These are phyloP conservation scores for Ephydatia muelleri DNA, from an alignment of 37 sponge, comb jelly and placozoan species.

Conservation along the genomic window DNA sequence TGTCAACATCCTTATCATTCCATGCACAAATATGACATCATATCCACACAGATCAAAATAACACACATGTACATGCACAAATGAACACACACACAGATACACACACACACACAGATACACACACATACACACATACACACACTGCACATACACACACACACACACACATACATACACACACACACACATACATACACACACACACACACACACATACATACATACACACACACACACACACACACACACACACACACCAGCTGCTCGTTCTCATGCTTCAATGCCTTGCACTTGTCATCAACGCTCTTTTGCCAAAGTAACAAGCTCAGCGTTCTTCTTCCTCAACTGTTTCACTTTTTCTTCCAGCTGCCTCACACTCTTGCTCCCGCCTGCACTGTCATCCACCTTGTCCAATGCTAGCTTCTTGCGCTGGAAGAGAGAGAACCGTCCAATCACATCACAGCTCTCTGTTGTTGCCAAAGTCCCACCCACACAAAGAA, in stretches of 20 bases:
- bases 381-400: slow-evolving; percentile 23
- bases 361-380: slow-evolving; percentile 20
- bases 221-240: not conserved
- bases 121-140: not conserved
- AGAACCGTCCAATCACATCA: too few relatives aligned
- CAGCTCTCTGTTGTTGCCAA: too few relatives aligned
- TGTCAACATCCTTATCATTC: not conserved
- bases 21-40: not conserved
- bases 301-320: slow-evolving; percentile 58
- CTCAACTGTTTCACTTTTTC: slow-evolving; percentile 61
- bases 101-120: not conserved
- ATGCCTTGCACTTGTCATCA: slow-evolving; percentile 57
- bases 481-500: too few relatives aligned
- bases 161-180: not conserved
- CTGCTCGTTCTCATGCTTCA: slow-evolving; percentile 63
- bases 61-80: not conserved
- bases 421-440: slow-evolving; percentile 5
- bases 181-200: not conserved
- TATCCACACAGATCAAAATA: not conserved
- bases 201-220: slow-evolving; percentile 5
- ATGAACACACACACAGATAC: not conserved
- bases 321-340: slow-evolving; percentile 73
- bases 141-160: not conserved
- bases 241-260: slow-evolving; percentile 31
- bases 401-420: not conserved